Percentiles rank a stretch among this genome's conserved stretches.
phyloP scores from a whole-genome alignment of 2,797 vertebrate genomes.

The Chrosomus eos region DNA sequence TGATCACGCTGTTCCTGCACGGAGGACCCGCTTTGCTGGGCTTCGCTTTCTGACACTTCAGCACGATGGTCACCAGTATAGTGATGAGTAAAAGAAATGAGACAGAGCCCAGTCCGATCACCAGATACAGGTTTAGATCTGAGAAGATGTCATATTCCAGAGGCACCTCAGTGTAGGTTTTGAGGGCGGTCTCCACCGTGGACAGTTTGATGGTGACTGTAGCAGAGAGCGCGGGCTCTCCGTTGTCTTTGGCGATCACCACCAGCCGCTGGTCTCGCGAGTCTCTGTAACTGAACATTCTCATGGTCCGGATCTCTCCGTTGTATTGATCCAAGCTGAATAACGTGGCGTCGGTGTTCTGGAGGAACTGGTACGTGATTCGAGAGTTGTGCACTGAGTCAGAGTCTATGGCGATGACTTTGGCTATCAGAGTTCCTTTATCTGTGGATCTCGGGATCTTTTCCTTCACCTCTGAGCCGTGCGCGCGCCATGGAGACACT shows the following conservation, averaged over 20 bases:
- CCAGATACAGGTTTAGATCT: constrained; percentile 63
- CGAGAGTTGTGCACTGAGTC: constrained; percentile 64
- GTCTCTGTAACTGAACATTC: constrained; percentile 63
- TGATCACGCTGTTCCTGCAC: constrained; percentile 62
- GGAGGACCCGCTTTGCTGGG: constrained; percentile 58
- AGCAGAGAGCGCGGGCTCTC: constrained; percentile 64
- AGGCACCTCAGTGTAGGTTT: constrained; percentile 59
- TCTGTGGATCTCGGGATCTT: constrained; percentile 58
- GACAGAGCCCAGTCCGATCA: constrained; percentile 62
- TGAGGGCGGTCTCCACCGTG: constrained; percentile 59
- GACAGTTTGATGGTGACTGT: constrained; percentile 67
- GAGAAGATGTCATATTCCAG: constrained; percentile 64
- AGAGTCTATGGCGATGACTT: constrained; percentile 62
- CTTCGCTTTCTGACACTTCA: constrained; percentile 64
- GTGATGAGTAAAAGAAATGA: constrained; percentile 64
- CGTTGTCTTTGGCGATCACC: constrained; percentile 65
- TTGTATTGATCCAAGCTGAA: constrained; percentile 64
- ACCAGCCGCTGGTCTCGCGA: constrained; percentile 59
- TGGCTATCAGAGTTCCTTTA: constrained; percentile 60
- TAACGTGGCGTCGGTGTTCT: constrained; percentile 54
- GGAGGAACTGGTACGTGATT: constrained; percentile 60
- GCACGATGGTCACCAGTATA: constrained; percentile 61
- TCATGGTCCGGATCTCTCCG: constrained; percentile 60
- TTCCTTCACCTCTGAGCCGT: constrained; percentile 55
- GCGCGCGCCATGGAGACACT: constrained; percentile 57